Evolutionary conservation across 2,797 vertebrate genomes (phyloP).

Genomic region (Echeneis naucrates): DNA sequence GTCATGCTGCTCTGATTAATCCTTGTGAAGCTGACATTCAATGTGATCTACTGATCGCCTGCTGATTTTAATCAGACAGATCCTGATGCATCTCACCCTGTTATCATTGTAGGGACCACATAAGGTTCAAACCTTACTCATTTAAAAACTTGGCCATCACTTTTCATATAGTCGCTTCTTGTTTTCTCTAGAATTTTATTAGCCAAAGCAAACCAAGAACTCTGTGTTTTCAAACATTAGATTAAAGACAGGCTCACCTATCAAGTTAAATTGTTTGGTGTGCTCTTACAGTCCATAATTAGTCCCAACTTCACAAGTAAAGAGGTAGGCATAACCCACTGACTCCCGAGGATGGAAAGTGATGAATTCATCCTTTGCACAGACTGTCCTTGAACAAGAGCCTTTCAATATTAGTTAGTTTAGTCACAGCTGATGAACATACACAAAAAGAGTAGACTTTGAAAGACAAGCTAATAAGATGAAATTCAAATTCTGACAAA

Average conservation of each 20-base stretch:
- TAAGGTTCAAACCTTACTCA: neutral
- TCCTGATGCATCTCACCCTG: neutral
- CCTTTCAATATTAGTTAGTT: conserved; percentile 23
- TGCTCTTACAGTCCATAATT: neutral
- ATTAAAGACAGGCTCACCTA: neutral
- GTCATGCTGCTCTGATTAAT: neutral
- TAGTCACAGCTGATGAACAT: conserved; percentile 45
- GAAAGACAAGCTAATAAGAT: conserved; percentile 48
- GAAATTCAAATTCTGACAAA: conserved; percentile 56
- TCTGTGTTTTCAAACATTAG: neutral
- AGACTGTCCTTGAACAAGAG: conserved; percentile 44
- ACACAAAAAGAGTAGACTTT: conserved; percentile 39
- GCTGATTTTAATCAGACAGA: neutral
- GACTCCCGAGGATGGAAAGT: conserved; percentile 7
- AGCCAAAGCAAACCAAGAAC: neutral
- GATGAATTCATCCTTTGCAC: conserved; percentile 33
- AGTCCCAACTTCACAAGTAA: neutral
- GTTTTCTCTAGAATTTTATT: neutral
- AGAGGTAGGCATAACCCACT: neutral
- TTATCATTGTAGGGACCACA: neutral
- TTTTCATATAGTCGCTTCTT: neutral
- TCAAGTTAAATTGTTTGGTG: neutral
- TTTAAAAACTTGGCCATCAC: neutral
- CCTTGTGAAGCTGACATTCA: neutral
- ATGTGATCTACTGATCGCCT: neutral